A percentile compares a stretch with the other conserved stretches of the same genome.
Conservation (phyloP, 2,888 invertebrate species). For the Drosophila niveifrons region DNA sequence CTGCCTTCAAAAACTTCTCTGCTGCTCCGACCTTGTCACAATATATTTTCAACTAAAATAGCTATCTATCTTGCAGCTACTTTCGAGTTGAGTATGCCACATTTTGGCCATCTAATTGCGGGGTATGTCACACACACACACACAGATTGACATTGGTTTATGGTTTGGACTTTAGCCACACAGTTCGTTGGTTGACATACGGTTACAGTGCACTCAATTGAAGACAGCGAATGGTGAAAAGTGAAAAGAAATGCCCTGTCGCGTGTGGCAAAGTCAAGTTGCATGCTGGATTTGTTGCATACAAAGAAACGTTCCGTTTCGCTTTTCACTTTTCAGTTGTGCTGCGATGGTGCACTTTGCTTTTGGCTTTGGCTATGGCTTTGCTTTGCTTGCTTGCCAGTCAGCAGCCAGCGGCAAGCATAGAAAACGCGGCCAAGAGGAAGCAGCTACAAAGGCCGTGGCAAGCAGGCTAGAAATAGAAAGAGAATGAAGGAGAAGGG, state of each 20-base stretch:
- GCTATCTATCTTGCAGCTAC: background rate
- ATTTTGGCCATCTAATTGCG: background rate
- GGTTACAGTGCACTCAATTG: constrained; percentile 36
- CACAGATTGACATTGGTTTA: constrained; percentile 33
- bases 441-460: constrained; percentile 46
- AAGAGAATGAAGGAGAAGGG: constrained; percentile 2
- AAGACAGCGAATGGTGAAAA: constrained; percentile 50
- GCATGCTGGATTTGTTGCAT: constrained; percentile 55
- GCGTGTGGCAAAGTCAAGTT: constrained; percentile 65
- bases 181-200: constrained; percentile 33
- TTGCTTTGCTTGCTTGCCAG: background rate
- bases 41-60: background rate
- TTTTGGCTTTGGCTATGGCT: constrained; percentile 15
- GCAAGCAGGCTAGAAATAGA: constrained; percentile 22
- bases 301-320: constrained; percentile 40
- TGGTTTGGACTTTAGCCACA: constrained; percentile 31
- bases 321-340: constrained; percentile 8
- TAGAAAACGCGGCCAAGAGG: constrained; percentile 36
- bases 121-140: constrained; percentile 24
- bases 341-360: constrained; percentile 29
- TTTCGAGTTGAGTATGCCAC: background rate
- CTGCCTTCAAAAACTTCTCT: background rate
- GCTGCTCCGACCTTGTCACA: background rate
- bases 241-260: constrained; percentile 42
- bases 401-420: constrained; percentile 12